Conservation (phyloP, 2,797 vertebrate species). For the Mus minutoides region DNA sequence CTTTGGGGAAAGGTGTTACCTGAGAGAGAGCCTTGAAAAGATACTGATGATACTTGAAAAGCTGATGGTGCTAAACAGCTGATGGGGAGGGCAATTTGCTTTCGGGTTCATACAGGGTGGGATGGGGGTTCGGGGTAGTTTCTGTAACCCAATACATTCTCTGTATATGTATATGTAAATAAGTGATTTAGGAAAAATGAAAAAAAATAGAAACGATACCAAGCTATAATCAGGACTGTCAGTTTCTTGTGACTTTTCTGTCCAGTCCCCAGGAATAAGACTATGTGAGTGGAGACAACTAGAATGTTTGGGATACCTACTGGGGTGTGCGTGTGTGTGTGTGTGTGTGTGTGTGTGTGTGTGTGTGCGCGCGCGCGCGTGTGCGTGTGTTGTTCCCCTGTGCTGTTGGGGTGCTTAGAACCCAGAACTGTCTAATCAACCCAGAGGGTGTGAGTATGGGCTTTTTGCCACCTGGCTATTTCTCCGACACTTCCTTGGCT, state of each 20-base stretch:
- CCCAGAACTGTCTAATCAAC: constrained; percentile 29
- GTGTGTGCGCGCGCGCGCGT: not conserved
- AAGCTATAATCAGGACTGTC: not conserved
- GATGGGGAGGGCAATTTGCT: not conserved
- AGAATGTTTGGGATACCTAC: not conserved
- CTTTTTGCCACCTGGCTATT: constrained; percentile 68
- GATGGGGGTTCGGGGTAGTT: rapidly evolving
- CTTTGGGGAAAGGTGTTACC: not conserved
- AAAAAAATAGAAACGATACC: not conserved
- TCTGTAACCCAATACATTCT: not conserved
- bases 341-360: not conserved
- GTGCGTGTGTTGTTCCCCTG: not conserved
- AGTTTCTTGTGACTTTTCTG: not conserved
- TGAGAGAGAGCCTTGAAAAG: not conserved
- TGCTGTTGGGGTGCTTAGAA: not conserved
- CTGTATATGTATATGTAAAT: not conserved
- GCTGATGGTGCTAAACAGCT: not conserved
- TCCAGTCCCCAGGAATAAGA: not conserved
- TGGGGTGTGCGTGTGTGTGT: not conserved
- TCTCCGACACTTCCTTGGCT: constrained; percentile 64
- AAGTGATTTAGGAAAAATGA: not conserved
- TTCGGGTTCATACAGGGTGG: not conserved
- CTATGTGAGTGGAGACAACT: not conserved
- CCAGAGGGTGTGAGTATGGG: constrained; percentile 65
- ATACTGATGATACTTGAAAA: too few species aligned